Base-by-base conservation (phyloP, 2,797 vertebrate genomes). In the Sebastes oblongus region DNA sequence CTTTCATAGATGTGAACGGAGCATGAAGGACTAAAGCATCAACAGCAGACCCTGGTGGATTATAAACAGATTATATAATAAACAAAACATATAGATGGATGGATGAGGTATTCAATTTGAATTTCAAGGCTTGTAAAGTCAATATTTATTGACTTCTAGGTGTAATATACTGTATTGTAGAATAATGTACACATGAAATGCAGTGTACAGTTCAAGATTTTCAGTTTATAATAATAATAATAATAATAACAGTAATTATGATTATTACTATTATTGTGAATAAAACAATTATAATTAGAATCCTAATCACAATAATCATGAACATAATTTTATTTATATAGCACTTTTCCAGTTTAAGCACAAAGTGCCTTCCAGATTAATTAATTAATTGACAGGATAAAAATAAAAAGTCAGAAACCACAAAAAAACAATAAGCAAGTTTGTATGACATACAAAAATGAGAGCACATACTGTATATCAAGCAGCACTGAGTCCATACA, bases 21-120 rank as follows among this genome's bases (percentile, higher is more conserved):
- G 94, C 90, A 78, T 98, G 95, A 24, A 98, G 92, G 13, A 98
- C 73, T 0, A 98, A 8, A 0, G 95, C 96, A 12, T 96, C 97
- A 2, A 92, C 88, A n/a, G 82, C 80, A 46, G 84, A 91, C 10
- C 96, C 92, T 92, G 59, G 30, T 30, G 32, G 25, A 5, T 22
- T 59, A 34, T 56, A 22, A 50, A 76, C 9, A 20, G 5, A 65
- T 14, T 24, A 20, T 24, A 6, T 25, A 52, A 11, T 8, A n/a
- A 54, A 36, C 9, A 50, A 11, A 36, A 30, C 27, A 34, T 16
- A 46, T 50, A 12, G 10, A 34, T 34, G 34, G 2, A 36, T 34
- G 18, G 12, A n/a, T 7, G 6, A 5, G 16, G 5, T 16, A 24
- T 18, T 9, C 11, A 11, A 11, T 56, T 30, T 11, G 46, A 39